Evolutionary conservation across 2,113 vertebrate species (phyloP), one percentile per base, ranked within the genome.

Genomic region (Pteropus alecto): DNA sequence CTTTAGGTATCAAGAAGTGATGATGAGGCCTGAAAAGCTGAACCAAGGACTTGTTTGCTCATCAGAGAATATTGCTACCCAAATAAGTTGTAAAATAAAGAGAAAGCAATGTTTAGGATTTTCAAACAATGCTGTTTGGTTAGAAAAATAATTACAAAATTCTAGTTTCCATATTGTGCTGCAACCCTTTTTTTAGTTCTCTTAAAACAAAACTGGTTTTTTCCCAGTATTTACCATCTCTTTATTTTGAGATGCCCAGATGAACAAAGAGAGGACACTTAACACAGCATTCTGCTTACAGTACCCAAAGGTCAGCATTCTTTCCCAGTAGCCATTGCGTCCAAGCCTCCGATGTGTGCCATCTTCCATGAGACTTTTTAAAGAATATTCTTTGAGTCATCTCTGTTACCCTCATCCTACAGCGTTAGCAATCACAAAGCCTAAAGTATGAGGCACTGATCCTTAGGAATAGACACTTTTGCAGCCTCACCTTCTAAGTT

Each of bases 211-310:
- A 58, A 77, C 65, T 77, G 22, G 33, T 74, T 94, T 96, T 83
- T 78, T 83, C 30, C 30, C 38, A 0, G 1, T 28, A 94, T 97
- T 93, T 96, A 61, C 85, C 19, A 83, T 82, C 76, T 81, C 77
- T 76, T 76, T 77, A 16, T 92, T 92, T 90, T 78, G 96, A 92
- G 24, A 85, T 84, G 63, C 33, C 71, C 18, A 60, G 79, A 97
- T 79, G 48, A 97, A 12, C 76, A 73, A 92, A 68, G 63, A 43
- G 61, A 93, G 95, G 78, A 87, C 30, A 83, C 30, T 93, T 92
- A 51, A 85, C 11, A 24, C 9, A 30, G 13, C 22, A 7, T 76
- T 93, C 33, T 65, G 11, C 48, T 43, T 87, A 88, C 46, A 6
- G 30, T 76, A 79, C 51, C 67, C 46, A 46, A 82, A 88, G 70